phyloP scores from a whole-genome alignment of 1,140 invertebrate species.

The Brachionus koreanus region DNA sequence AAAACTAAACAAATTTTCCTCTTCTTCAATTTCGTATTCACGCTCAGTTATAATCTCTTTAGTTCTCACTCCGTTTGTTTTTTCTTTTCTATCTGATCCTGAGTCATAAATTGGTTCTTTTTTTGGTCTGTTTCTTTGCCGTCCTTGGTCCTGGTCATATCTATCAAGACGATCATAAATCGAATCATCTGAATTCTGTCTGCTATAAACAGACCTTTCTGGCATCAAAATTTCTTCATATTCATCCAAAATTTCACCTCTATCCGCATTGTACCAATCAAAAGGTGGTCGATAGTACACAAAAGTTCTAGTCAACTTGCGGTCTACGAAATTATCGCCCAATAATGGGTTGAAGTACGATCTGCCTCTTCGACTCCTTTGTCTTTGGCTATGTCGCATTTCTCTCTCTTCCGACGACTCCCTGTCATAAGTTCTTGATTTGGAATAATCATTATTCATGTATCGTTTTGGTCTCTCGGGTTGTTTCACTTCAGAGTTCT shows the following conservation, averaged over 20 bases:
- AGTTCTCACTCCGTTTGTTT: not conserved
- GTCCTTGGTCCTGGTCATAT: not conserved
- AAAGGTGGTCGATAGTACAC: not conserved
- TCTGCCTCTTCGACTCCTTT: not conserved
- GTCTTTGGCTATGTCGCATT: not conserved
- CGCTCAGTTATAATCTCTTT: not conserved
- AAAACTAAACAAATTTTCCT: not conserved
- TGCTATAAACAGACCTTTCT: not conserved
- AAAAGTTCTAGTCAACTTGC: not conserved
- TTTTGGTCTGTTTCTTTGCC: not conserved
- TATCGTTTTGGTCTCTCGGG: not conserved
- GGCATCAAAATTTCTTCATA: constrained; percentile 12
- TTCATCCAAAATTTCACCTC: constrained; percentile 6
- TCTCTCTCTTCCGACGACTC: not conserved
- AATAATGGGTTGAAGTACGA: not conserved
- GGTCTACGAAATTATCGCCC: not conserved
- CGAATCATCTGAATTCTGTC: not conserved
- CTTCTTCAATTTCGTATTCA: not conserved
- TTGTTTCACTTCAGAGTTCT: not conserved
- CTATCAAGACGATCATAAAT: not conserved
- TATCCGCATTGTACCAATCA: constrained; percentile 15
- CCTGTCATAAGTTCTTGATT: not conserved
- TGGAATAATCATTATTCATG: not conserved
- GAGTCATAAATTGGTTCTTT: not conserved
- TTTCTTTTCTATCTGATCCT: not conserved